Evolutionary conservation across 2,113 vertebrate genomes (phyloP), one percentile per base, ranked within the genome.

Genomic region (Prionailurus bengalensis): DNA sequence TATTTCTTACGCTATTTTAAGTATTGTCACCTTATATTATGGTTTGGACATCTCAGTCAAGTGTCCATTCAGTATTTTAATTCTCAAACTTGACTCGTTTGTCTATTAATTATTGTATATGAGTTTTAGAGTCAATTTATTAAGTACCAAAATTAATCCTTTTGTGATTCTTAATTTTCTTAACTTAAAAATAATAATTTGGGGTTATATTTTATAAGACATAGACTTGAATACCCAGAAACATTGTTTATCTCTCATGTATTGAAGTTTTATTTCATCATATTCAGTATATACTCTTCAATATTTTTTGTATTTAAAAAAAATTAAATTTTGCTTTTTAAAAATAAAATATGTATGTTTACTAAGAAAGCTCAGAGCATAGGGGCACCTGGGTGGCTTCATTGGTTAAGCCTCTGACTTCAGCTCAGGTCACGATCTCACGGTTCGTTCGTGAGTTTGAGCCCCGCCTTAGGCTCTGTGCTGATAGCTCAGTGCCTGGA

Each of bases 371-470:
- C 42, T 86, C 33, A 66, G 33, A 66, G 5, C 17, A 76, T 61
- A 84, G 51, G 51, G 21, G 21, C 7, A 3, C 58, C 58, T 61
- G 21, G 7, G 58, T 61, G 21, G 58, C 58, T 23, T 21, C 21
- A 7, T 61, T 21, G 8, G 58, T 61, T 61, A 61, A 23, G 58
- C 21, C 0, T 61, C 58, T 17, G 17, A 61, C 19, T 61, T 23
- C 58, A 23, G 58, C 21, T 61, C 58, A 19, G 58, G 58, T 61
- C 21, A 23, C 8, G 58, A 61, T 61, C 58, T 61, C 58, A 23
- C 21, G 0, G 7, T 61, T 61, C 7, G 0, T 61, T 61, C 21
- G 0, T 61, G 21, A 17, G 19, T 21, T 61, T 21, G 58, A 61
- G 21, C 3, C 58, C 58, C 6, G 58, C 58, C 8, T 23, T 21